Evolutionary conservation across 2,888 invertebrate genomes (phyloP), one percentile per base, ranked within the genome.

Genomic region (Patella ulyssiponensis): DNA sequence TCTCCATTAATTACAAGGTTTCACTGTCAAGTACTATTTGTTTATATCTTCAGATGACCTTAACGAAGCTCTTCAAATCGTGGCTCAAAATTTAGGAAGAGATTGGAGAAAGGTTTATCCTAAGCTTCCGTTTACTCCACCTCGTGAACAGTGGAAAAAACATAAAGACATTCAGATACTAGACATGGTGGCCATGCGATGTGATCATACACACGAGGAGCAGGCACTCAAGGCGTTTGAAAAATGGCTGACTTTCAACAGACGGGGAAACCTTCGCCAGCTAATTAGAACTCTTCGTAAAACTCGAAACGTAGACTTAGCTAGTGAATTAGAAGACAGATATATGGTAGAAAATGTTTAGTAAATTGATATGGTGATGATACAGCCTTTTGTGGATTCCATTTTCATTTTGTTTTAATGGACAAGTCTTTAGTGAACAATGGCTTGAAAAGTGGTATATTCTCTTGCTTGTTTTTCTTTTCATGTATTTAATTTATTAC

Each of bases 41-140:
- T 69, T 51, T 71, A 2, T 73, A 73, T 70, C 80, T 78, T 27
- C 79, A 86, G 87, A 81, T 72, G 84, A 85, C 73, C 72, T 89
- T 53, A 83, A 83, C 27, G 88, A 87, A 33, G 90, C 90, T 0
- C 88, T 88, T 72, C 81, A 82, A 52, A 83, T 83, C 44, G 87
- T 88, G 1, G 86, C 90, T 1, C 82, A 84, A 12, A 81, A 84
- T 54, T 84, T 90, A 44, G 88, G 88, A 2, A 81, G 80, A 44
- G 88, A 90, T 77, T 90, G 89, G 89, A 86, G 83, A 72, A 79
- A 80, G 64, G 83, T 90, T 14, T 90, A 90, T 75, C 84, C 82
- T 23, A 79, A 83, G 75, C 80, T 90, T 77, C 89, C 90, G 11
- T 89, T 89, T 79, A 81, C 82, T 69, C 90, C 90, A 15, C 80